Evolutionary conservation across 2,797 vertebrate genomes (phyloP).

Genomic region (Clarias fuscus): DNA sequence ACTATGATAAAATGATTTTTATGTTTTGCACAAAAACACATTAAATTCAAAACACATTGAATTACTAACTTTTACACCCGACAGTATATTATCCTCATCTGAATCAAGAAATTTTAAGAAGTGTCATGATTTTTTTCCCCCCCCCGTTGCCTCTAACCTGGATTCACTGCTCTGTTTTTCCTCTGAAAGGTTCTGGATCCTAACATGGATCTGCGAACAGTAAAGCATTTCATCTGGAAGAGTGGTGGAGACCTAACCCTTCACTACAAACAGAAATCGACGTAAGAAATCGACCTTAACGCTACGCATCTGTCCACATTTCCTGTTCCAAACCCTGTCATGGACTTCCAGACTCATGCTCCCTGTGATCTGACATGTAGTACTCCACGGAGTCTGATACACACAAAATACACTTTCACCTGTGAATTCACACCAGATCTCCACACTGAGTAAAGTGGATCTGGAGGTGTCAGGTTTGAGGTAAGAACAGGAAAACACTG

Average conservation of each 20-base stretch:
- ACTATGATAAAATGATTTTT: no score
- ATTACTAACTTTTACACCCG: no score
- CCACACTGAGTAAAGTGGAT: conserved; percentile 15
- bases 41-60: no score
- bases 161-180: neutral
- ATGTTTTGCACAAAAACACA: no score
- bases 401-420: conserved; percentile 64
- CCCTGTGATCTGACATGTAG: conserved; percentile 27
- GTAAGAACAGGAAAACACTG: neutral
- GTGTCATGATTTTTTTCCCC: neutral
- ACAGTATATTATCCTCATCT: neutral
- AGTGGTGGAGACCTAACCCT: conserved; percentile 97
- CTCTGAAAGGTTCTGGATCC: conserved; percentile 89
- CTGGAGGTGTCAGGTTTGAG: conserved; percentile 14
- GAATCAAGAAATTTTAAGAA: neutral
- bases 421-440: conserved; percentile 35
- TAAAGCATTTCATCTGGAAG: conserved; percentile 99
- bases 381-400: conserved; percentile 42
- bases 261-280: conserved; percentile 97
- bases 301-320: conserved; percentile 52
- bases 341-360: conserved; percentile 51
- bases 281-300: conserved; percentile 76
- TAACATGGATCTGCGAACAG: conserved; percentile 98
- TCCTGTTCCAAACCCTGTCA: conserved; percentile 39
- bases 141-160: neutral